Percentiles rank a stretch among this genome's conserved stretches.
Conservation (phyloP, 1,140 invertebrate species). For the Plutomurus gul region DNA sequence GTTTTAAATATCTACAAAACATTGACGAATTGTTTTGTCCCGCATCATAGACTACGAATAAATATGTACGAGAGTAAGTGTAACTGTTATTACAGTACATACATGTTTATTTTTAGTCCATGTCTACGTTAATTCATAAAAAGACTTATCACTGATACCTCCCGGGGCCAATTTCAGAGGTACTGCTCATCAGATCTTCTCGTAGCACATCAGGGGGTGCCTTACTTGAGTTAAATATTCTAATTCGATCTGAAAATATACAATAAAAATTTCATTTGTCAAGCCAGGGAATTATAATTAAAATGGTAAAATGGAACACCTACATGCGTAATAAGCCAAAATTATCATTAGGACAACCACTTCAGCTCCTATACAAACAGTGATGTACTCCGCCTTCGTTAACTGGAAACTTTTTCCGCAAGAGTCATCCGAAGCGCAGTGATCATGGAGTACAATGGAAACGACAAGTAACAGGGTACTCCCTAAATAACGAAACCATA, state of each 20-base stretch:
- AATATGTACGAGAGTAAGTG: no score
- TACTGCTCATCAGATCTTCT: constrained; percentile 49
- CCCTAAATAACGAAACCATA: constrained; percentile 31
- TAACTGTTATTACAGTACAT: no score
- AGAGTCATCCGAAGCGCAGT: constrained; percentile 34
- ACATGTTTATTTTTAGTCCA: no score
- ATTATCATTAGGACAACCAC: constrained; percentile 19
- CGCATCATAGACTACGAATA: background rate
- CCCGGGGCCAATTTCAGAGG: constrained; percentile 34
- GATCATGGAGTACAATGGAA: constrained; percentile 50
- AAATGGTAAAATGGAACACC: background rate
- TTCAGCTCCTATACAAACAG: constrained; percentile 46
- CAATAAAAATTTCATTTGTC: background rate
- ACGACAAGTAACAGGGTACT: constrained; percentile 46
- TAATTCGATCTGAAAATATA: constrained; percentile 40
- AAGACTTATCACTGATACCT: constrained; percentile 8
- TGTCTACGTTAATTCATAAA: no score
- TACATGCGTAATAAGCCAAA: constrained; percentile 45
- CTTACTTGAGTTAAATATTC: constrained; percentile 41
- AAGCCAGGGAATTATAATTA: no score
- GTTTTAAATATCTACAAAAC: no score
- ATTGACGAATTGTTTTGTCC: no score
- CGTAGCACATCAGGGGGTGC: constrained; percentile 48
- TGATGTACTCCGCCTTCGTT: constrained; percentile 43
- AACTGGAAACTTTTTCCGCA: constrained; percentile 38